phyloP scores from a whole-genome alignment of 1,140 invertebrate genomes.

The Nomia melanderi region DNA sequence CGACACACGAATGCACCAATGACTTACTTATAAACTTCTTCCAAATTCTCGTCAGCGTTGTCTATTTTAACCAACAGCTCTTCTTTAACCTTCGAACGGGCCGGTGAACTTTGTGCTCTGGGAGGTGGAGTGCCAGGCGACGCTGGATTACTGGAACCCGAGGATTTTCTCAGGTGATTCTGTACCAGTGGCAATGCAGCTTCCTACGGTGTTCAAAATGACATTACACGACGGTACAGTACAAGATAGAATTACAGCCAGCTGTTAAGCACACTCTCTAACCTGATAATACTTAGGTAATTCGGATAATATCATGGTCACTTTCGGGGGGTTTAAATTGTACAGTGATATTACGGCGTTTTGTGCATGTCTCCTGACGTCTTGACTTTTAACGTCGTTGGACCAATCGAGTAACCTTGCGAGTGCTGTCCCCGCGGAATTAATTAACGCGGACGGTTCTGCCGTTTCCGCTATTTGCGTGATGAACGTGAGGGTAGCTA shows the following conservation, averaged over 20 bases:
- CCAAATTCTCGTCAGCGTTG: constrained; percentile 85
- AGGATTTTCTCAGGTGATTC: constrained; percentile 87
- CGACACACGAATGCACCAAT: background rate
- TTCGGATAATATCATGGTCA: constrained; percentile 90
- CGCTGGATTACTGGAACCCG: constrained; percentile 80
- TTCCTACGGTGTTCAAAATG: constrained; percentile 81
- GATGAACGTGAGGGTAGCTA: constrained; percentile 88
- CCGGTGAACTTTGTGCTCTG: constrained; percentile 75
- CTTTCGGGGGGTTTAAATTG: constrained; percentile 93
- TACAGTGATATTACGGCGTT: constrained; percentile 92
- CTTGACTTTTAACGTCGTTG: constrained; percentile 87
- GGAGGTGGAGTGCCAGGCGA: constrained; percentile 80
- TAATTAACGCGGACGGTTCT: constrained; percentile 78
- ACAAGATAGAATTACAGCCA: background rate
- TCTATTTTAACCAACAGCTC: no score
- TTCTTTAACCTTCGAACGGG: constrained; percentile 68
- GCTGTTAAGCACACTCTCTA: background rate
- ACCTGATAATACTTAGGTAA: constrained; percentile 90
- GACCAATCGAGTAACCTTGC: constrained; percentile 85
- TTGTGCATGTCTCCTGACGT: constrained; percentile 90
- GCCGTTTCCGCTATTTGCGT: constrained; percentile 85
- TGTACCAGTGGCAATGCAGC: constrained; percentile 92
- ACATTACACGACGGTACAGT: background rate
- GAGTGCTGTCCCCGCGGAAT: constrained; percentile 84
- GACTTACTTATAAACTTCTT: constrained; percentile 90